These are phyloP conservation scores for Trachymyrmex septentrionalis DNA, from an alignment of 1,140 invertebrate species.

Conservation along the genomic window DNA sequence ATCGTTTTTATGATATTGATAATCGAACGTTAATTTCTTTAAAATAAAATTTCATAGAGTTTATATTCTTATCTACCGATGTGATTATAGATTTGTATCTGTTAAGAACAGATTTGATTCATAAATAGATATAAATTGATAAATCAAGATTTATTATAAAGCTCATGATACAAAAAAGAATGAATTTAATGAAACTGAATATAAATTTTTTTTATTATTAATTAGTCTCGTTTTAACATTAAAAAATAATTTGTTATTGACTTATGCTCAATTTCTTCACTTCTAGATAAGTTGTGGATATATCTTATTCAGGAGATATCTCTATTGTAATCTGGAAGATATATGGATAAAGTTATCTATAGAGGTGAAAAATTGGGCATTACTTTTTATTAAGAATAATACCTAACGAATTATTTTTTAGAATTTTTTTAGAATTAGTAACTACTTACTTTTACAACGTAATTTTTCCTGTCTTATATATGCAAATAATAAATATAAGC, in stretches of 20 bases:
- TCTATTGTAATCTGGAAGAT: no score
- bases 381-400: neutral
- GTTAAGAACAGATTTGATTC: neutral
- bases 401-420: neutral
- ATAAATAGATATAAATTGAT: neutral
- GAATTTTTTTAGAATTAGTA: neutral
- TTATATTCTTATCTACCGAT: neutral
- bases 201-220: no score
- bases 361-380: no score
- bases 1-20: neutral
- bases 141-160: neutral
- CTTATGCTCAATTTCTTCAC: no score
- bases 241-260: no score
- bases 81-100: neutral
- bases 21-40: neutral
- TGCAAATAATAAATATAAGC: neutral
- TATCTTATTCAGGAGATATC: no score
- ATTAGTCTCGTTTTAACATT: no score
- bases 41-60: constrained; percentile 2
- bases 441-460: neutral
- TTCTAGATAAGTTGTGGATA: no score
- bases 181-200: neutral
- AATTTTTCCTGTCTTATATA: neutral
- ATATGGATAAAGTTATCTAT: no score
- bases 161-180: neutral